A percentile compares a stretch with the other conserved stretches of the same genome.
These are phyloP conservation scores for Trachelipus rathkii DNA, from an alignment of 1,140 invertebrate genomes.

Conservation along the genomic window DNA sequence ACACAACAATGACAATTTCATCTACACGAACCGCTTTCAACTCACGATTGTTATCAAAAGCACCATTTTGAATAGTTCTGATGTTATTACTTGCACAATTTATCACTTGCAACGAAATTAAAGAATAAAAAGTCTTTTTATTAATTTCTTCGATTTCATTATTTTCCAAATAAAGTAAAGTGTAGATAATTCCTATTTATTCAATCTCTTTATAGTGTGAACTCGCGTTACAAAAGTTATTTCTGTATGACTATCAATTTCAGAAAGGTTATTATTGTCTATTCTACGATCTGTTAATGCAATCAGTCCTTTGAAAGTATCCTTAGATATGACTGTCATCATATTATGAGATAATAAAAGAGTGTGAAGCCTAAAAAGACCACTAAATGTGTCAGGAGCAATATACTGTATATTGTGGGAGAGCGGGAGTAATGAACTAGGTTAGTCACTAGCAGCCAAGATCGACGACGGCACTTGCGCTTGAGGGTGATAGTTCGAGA, in stretches of 20 bases:
- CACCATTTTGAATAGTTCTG: slow-evolving; percentile 73
- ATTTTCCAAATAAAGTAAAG: slow-evolving; percentile 72
- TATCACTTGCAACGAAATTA: slow-evolving; percentile 76
- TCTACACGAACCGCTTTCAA: slow-evolving; percentile 81
- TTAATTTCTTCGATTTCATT: slow-evolving; percentile 82
- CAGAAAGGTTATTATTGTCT: slow-evolving; percentile 67
- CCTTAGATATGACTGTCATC: slow-evolving; percentile 62
- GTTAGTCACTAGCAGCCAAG: too few relatives aligned
- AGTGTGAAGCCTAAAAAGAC: slow-evolving; percentile 70
- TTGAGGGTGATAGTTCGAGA: too few relatives aligned
- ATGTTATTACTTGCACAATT: slow-evolving; percentile 85
- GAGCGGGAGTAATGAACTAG: too few relatives aligned
- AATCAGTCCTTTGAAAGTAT: slow-evolving; percentile 66
- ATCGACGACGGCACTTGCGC: too few relatives aligned
- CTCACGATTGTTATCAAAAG: slow-evolving; percentile 76
- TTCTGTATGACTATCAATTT: slow-evolving; percentile 64
- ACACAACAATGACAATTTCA: too few relatives aligned
- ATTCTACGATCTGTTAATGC: slow-evolving; percentile 68
- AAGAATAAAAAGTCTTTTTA: slow-evolving; percentile 74
- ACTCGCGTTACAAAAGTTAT: too few relatives aligned
- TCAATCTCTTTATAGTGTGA: too few relatives aligned
- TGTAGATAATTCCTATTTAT: slow-evolving; percentile 76
- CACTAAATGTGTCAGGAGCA: slow-evolving; percentile 66
- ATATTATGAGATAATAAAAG: slow-evolving; percentile 69
- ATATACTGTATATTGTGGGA: slow-evolving; percentile 68